Base-by-base conservation (phyloP, 2,888 invertebrate genomes). In the Orthonychiurus folsomi region DNA sequence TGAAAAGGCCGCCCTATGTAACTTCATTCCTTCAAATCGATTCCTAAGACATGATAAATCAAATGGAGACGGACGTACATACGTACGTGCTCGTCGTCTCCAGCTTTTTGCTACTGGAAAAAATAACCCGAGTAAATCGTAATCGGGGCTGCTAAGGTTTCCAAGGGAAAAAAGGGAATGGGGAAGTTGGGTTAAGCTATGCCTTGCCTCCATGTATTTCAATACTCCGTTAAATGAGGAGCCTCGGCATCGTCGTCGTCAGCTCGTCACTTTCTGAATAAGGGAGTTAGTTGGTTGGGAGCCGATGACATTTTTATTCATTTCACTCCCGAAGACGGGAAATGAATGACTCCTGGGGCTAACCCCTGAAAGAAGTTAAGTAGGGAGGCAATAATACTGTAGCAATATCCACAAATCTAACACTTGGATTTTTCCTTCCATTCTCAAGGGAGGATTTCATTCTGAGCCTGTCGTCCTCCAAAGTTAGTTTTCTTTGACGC, bases 141-240 rank as follows among this genome's bases (percentile, higher is more conserved):
- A n/a, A n/a, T n/a, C n/a, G n/a, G n/a, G n/a, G n/a, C n/a, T n/a
- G n/a, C n/a, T n/a, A n/a, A n/a, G n/a, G n/a, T n/a, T n/a, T n/a
- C n/a, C n/a, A n/a, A n/a, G n/a, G n/a, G n/a, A n/a, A n/a, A n/a
- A n/a, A n/a, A n/a, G n/a, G n/a, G n/a, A n/a, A n/a, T n/a, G 37
- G 37, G 37, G 15, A 5, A 15, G 37, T 9, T 15, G 37, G 37
- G 37, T 37, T 5, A 37, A 15, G 37, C 5, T 15, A 37, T 9
- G 5, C 37, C 15, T 37, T 37, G 37, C 5, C 9, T 15, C 15
- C 37, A 37, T 61, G 61, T 61, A 61, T 67, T 65, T 67, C 65
- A 65, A 63, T 67, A 67, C 63, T 63, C 65, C 67, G 63, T 67
- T 67, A 67, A 62, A 64, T 69, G 59, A 56, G 63, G 66, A 70